Base-by-base conservation (phyloP, 2,113 vertebrate genomes). In the Lipophrys pholis region DNA sequence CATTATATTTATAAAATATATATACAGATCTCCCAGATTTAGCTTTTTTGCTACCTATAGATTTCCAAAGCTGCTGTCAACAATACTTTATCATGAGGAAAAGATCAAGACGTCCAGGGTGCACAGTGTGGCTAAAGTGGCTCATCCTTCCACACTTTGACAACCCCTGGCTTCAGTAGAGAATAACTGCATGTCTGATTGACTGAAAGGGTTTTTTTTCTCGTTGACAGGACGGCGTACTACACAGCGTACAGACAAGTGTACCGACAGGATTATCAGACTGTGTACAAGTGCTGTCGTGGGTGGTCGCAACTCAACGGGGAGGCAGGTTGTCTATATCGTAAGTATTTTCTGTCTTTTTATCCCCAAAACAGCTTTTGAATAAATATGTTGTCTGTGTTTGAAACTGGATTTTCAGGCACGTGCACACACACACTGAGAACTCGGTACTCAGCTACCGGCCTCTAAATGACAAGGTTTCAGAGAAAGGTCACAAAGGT, bases 261-360 rank as follows among this genome's bases (percentile, higher is more conserved):
- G 50, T 97, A 99, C 88, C 51, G 81, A 17, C 63, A 93, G 76
- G 93, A 92, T 16, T 81, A 93, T 68, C 94, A 91, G 60, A 93
- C 90, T 0, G 87, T 93, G 0, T 90, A 94, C 87, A 92, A 93
- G 79, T 99, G 97, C 58, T 99, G 97, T 69, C 91, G 91, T 0
- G 96, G 97, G 6, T 99, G 97, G 97, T 92, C 93, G 45, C 96
- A 93, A 76, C 95, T 88, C 2, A 90, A 93, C 0, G 94, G 92
- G 0, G 94, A 95, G 5, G 87, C 89, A 0, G 97, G 96, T 49
- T 99, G 97, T 46, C 91, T 96, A 11, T 93, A 95, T 68, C 87
- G 97, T 99, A 89, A 97, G 97, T 97, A 61, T 21, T 2, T 7
- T 48, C 8, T 35, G n/a, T 8, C 50, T 53, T 12, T 1, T 61